Evolutionary conservation across 1,140 invertebrate species (phyloP).

Genomic region (Anastrepha ludens): DNA sequence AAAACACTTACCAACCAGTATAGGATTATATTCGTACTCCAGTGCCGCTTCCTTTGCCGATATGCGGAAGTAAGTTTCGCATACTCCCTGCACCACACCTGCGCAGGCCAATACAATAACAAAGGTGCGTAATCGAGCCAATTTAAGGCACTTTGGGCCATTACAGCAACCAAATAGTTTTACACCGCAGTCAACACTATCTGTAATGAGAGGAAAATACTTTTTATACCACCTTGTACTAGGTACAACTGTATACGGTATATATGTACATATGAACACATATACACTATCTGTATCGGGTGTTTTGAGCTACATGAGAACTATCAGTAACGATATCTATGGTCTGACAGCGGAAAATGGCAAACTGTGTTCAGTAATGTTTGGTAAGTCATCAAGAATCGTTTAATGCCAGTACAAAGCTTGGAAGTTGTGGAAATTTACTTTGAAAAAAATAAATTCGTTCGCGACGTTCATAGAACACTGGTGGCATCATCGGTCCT

Average conservation of each 20-base stretch:
- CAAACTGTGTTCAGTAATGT: too few relatives aligned
- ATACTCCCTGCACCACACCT: slow-evolving; percentile 76
- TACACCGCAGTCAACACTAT: slow-evolving; percentile 80
- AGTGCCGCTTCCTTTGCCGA: slow-evolving; percentile 77
- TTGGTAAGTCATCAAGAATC: too few relatives aligned
- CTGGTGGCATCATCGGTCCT: too few relatives aligned
- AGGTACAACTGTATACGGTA: neutral
- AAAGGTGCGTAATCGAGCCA: slow-evolving; percentile 77
- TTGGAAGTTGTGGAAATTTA: too few relatives aligned
- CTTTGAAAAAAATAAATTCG: too few relatives aligned
- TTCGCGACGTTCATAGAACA: too few relatives aligned
- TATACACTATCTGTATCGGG: too few relatives aligned
- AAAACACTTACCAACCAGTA: slow-evolving; percentile 75
- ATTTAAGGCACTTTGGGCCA: slow-evolving; percentile 76
- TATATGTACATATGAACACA: too few relatives aligned
- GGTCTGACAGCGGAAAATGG: too few relatives aligned
- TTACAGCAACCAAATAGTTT: slow-evolving; percentile 76
- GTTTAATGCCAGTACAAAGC: too few relatives aligned
- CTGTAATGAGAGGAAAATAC: slow-evolving; percentile 58
- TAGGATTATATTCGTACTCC: slow-evolving; percentile 75
- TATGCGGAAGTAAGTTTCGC: slow-evolving; percentile 77
- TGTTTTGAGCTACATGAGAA: too few relatives aligned
- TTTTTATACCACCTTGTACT: neutral
- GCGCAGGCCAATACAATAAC: slow-evolving; percentile 76
- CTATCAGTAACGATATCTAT: too few relatives aligned